Conservation (phyloP, 2,797 vertebrate genomes). For the Mus minutoides region DNA sequence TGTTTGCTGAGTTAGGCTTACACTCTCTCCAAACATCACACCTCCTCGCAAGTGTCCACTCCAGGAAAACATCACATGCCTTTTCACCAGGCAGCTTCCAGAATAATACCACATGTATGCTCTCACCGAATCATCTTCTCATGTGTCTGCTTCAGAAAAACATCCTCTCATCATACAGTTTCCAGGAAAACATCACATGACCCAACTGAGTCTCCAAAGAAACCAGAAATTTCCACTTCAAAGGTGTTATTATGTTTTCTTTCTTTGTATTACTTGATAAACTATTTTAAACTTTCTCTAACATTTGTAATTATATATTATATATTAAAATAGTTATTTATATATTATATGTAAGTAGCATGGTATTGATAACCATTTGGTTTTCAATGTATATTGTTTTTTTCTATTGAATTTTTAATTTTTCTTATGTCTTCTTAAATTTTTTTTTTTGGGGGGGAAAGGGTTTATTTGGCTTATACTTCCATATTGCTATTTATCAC, state of each 20-base stretch:
- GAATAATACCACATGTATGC: not conserved
- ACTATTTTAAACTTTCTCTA: not conserved
- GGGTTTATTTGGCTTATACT: not conserved
- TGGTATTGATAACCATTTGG: not conserved
- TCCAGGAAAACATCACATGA: not conserved
- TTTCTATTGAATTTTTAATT: not conserved
- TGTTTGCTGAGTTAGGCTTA: not conserved
- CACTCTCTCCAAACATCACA: not conserved
- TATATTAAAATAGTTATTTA: not conserved
- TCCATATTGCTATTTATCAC: not conserved
- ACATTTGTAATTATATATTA: not conserved
- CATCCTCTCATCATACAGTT: not conserved
- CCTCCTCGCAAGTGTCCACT: too few species aligned
- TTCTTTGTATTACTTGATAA: not conserved
- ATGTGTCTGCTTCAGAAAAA: not conserved
- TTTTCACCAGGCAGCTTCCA: not conserved
- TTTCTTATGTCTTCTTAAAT: not conserved
- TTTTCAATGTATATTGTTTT: not conserved
- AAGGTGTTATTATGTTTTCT: not conserved
- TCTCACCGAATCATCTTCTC: not conserved
- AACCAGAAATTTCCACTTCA: not conserved
- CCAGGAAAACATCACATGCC: not conserved
- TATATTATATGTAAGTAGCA: not conserved
- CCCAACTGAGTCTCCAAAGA: not conserved
- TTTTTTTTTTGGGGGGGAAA: not conserved